A percentile compares a stretch with the other conserved stretches of the same genome.
Evolutionary conservation across 1,140 invertebrate species (phyloP).

Genomic region (Lamellibrachia luymesi): DNA sequence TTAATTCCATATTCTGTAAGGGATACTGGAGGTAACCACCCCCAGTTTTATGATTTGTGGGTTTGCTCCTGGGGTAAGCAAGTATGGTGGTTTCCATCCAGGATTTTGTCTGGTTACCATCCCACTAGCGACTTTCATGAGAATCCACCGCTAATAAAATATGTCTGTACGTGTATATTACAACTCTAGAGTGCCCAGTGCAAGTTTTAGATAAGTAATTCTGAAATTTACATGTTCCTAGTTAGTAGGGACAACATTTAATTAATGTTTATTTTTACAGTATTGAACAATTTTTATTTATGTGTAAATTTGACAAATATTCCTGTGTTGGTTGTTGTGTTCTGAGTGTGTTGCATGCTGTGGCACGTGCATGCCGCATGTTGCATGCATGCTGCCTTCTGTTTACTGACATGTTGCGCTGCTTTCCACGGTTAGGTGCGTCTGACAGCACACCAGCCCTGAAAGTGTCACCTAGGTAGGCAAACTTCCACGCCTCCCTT

Average conservation of each 20-base stretch:
- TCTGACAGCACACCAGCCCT: constrained; percentile 2
- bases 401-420: background rate
- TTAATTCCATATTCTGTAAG: too few species aligned
- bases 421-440: background rate
- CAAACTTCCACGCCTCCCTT: background rate
- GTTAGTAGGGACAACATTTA: too few species aligned
- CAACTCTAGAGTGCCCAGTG: too few species aligned
- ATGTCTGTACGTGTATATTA: too few species aligned
- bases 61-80: background rate
- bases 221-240: too few species aligned
- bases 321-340: background rate
- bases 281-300: background rate
- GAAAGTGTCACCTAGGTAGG: background rate
- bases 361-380: background rate
- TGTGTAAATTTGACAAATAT: background rate
- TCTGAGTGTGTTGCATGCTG: background rate
- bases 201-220: too few species aligned
- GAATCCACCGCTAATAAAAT: too few species aligned
- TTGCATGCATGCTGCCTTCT: background rate
- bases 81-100: background rate
- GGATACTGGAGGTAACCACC: background rate
- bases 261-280: background rate
- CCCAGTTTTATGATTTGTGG: background rate
- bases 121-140: too few species aligned
- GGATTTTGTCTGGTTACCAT: background rate